Conservation (phyloP, 2,797 vertebrate genomes). For the Molossus alvarezi region DNA sequence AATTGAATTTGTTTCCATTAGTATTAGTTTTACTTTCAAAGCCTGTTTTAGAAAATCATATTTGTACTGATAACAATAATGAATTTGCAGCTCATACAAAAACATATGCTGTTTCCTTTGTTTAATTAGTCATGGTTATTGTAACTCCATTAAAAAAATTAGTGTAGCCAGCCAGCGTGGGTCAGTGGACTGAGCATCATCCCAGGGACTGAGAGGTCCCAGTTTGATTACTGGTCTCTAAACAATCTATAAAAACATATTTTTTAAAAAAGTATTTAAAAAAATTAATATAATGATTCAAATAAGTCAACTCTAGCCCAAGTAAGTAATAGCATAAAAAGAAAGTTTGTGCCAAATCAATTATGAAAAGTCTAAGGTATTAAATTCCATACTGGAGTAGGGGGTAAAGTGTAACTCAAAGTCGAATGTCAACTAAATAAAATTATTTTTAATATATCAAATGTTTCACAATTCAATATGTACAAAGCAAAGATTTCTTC, state of each 20-base stretch:
- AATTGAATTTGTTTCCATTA: conserved; percentile 57
- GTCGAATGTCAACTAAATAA: conserved; percentile 67
- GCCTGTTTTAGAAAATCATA: conserved; percentile 59
- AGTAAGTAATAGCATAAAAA: conserved; percentile 68
- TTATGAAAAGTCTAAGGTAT: conserved; percentile 26
- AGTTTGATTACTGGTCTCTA: too few relatives aligned
- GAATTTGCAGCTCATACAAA: conserved; percentile 55
- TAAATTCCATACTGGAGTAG: conserved; percentile 5
- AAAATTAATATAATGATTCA: conserved; percentile 56
- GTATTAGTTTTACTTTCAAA: conserved; percentile 68
- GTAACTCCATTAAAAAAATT: conserved; percentile 60
- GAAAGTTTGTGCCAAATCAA: conserved; percentile 61
- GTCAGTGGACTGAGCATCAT: too few relatives aligned
- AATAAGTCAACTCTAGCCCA: conserved; percentile 59
- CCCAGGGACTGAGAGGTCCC: too few relatives aligned
- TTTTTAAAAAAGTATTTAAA: neutral
- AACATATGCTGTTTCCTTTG: conserved; percentile 22
- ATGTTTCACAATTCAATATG: conserved; percentile 61
- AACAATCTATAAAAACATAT: too few relatives aligned
- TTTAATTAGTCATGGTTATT: conserved; percentile 56
- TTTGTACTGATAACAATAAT: conserved; percentile 69
- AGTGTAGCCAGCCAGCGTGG: neutral
- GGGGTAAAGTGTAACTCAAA: conserved; percentile 17
- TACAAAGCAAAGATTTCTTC: conserved; percentile 80
- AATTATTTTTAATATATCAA: conserved; percentile 29